phyloP scores from a whole-genome alignment of 2,797 vertebrate species.

The Lagorchestes hirsutus region DNA sequence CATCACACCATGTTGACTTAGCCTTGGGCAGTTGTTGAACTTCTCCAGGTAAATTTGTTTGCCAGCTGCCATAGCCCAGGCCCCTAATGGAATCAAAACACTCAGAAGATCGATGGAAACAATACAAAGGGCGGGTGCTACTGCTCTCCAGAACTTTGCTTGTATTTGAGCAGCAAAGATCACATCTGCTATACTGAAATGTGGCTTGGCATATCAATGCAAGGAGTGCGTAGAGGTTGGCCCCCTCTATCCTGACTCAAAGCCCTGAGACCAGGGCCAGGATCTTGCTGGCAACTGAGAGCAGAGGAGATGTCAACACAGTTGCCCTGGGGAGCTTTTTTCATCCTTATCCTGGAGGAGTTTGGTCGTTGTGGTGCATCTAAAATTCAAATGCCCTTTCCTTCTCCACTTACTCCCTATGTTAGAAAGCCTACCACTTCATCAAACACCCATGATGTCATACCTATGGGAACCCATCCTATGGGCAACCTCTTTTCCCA shows the following conservation, averaged over 20 bases:
- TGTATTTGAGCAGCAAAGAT: slow-evolving; percentile 5
- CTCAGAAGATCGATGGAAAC: not conserved
- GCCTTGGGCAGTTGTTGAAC: not conserved
- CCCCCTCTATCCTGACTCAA: not conserved
- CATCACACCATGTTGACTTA: not conserved
- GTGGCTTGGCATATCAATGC: not conserved
- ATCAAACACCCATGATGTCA: not conserved
- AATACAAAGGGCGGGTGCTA: not conserved
- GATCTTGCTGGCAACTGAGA: slow-evolving; percentile 2
- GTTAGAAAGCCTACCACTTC: not conserved
- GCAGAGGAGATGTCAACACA: slow-evolving; percentile 14
- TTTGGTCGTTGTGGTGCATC: not conserved
- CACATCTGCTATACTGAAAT: not conserved
- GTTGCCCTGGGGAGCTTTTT: slow-evolving; percentile 37
- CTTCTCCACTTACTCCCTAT: not conserved
- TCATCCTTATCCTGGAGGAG: slow-evolving; percentile 11
- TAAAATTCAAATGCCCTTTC: not conserved
- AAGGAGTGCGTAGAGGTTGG: not conserved
- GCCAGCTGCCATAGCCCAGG: not conserved
- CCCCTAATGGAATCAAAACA: not conserved
- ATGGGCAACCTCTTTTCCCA: not conserved
- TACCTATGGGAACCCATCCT: not conserved
- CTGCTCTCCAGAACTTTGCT: not conserved
- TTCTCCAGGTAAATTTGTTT: slow-evolving; percentile 28
- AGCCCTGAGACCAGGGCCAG: not conserved